Evolutionary conservation across 1,140 invertebrate genomes (phyloP).

Genomic region (Rhopalosiphum maidis): DNA sequence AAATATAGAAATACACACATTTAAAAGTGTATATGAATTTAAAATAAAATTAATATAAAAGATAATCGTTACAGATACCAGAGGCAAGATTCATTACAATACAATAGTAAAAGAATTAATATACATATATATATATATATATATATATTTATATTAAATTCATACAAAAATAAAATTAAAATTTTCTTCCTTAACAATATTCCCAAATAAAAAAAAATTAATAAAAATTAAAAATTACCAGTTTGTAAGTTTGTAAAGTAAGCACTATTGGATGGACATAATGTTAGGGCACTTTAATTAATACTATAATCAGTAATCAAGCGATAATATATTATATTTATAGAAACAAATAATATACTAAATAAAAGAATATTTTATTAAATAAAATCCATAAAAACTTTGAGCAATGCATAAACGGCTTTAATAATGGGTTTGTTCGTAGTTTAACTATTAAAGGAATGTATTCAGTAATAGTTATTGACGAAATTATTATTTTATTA

Average conservation of each 20-base stretch:
- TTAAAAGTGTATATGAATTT: neutral
- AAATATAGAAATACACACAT: neutral
- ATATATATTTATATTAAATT: neutral
- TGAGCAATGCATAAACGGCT: conserved; percentile 28
- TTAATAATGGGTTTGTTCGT: neutral
- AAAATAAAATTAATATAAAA: conserved; percentile 14
- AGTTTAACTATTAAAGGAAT: conserved; percentile 13
- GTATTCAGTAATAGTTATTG: neutral
- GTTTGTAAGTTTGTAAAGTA: neutral
- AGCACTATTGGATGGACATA: conserved; percentile 20
- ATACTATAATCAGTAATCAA: neutral
- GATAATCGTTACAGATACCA: neutral
- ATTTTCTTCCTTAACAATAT: conserved; percentile 7
- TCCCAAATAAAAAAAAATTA: conserved; percentile 15
- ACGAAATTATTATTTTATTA: neutral
- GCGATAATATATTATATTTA: conserved; percentile 1
- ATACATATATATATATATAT: neutral
- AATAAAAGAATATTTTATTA: neutral
- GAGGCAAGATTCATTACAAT: conserved; percentile 30
- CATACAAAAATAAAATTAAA: conserved; percentile 39
- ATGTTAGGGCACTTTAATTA: conserved; percentile 23
- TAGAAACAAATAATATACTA: conserved; percentile 7
- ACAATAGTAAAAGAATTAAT: neutral
- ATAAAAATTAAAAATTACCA: conserved; percentile 17
- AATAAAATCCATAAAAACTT: neutral